Conservation (phyloP, 2,888 invertebrate species). For the Dusona sp. region DNA sequence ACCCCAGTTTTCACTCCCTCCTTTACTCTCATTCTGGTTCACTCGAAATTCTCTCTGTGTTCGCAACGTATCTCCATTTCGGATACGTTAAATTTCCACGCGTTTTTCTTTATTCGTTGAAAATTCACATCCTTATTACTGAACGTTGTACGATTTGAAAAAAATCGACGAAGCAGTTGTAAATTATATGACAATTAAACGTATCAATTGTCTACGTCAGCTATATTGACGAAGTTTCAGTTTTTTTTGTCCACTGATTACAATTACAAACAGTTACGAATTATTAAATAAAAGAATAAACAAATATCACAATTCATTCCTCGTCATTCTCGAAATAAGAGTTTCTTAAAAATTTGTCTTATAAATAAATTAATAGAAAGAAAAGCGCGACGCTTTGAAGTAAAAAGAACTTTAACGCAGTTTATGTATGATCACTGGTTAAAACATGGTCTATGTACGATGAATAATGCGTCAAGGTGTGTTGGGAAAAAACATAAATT, state of each 20-base stretch:
- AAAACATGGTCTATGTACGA: not conserved
- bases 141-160: too few relatives aligned
- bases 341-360: not conserved
- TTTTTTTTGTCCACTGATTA: not conserved
- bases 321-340: not conserved
- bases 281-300: too few relatives aligned
- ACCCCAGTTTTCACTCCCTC: conserved; percentile 51
- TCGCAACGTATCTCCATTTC: conserved; percentile 36
- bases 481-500: not conserved
- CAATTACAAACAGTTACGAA: too few relatives aligned
- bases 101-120: conserved; percentile 53
- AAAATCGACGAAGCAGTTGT: not conserved
- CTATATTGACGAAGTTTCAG: too few relatives aligned
- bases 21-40: not conserved
- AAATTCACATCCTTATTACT: conserved; percentile 9
- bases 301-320: not conserved
- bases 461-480: not conserved
- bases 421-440: not conserved
- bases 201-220: too few relatives aligned
- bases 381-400: not conserved
- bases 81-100: conserved; percentile 29
- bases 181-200: not conserved
- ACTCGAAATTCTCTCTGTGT: conserved; percentile 17
- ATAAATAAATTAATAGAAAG: not conserved
- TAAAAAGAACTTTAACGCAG: not conserved